Evolutionary conservation across 2,888 invertebrate genomes (phyloP), one percentile per base, ranked within the genome.

Genomic region (Neoascia interrupta): DNA sequence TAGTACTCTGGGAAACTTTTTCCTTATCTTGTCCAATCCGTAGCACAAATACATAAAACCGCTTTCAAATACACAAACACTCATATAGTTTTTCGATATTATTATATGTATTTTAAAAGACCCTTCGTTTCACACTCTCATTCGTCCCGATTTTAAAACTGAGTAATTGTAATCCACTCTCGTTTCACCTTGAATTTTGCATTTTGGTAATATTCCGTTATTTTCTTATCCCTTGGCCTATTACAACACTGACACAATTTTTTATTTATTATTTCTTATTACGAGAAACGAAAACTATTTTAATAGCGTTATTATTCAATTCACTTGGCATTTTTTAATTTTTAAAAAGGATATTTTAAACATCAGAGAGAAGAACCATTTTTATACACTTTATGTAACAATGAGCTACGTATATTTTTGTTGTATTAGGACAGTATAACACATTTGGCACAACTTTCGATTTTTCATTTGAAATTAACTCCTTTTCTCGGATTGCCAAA

Each of bases 131-230:
- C 36, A 61, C 66, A 68, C 72, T 72, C 79, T 79, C 79, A 79
- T 79, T 79, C 79, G 79, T 73, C 47, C 47, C 49, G 73, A 64
- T 68, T 51, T 73, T 28, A 60, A 31, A 66, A 66, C 72, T 79
- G 79, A 79, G 79, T 66, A 79, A 61, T 61, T 68, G 61, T 68
- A 79, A 79, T 73, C 66, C 73, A 79, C 79, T 79, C 79, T 73
- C 73, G 73, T 73, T 79, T 79, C 79, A 79, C 79, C 79, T 79
- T 79, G 73, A 79, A 79, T 73, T 68, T 64, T 31, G 49, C 79
- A 73, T 73, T 61, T 79, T 53, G n/a, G n/a, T n/a, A n/a, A n/a
- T n/a, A n/a, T n/a, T n/a, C 5, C 31, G 49, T 15, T 39, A 10
- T 47, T 58, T 23, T 41, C 5, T 37, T 64, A 47, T 19, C 34